A percentile compares a stretch with the other conserved stretches of the same genome.
phyloP scores from a whole-genome alignment of 2,888 invertebrate genomes.

The Corythucha ciliata region DNA sequence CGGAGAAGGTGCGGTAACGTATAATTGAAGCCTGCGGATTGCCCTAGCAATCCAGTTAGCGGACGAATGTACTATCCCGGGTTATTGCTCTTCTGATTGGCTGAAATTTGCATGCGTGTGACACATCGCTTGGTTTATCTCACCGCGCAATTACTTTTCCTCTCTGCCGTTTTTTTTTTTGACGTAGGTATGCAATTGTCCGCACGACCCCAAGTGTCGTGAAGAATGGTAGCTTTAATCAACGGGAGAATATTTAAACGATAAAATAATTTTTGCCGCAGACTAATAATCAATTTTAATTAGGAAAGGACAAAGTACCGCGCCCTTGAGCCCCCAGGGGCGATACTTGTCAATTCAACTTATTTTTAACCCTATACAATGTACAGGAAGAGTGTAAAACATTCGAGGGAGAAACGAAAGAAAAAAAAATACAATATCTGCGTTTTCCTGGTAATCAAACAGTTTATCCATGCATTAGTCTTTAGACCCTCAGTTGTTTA shows the following conservation, averaged over 20 bases:
- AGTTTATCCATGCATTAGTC: constrained; percentile 22
- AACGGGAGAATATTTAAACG: no score
- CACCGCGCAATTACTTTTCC: constrained; percentile 22
- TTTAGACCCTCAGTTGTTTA: constrained; percentile 3
- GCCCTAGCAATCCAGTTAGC: constrained; percentile 17
- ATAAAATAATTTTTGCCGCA: no score
- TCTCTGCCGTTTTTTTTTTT: constrained; percentile 4
- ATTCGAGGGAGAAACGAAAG: not conserved
- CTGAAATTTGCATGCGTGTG: constrained; percentile 18
- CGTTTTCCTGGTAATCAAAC: constrained; percentile 19
- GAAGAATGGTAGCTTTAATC: not conserved
- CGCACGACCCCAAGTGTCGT: not conserved
- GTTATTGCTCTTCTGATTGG: constrained; percentile 18
- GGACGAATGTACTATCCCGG: constrained; percentile 1
- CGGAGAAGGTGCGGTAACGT: constrained; percentile 13
- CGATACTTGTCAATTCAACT: not conserved
- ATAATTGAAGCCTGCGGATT: constrained; percentile 22
- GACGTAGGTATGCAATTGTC: not conserved
- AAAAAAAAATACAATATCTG: not conserved
- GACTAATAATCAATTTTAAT: no score
- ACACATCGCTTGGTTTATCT: not conserved
- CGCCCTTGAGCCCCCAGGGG: not conserved
- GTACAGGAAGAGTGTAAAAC: not conserved
- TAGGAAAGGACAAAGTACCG: no score
- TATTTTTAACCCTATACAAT: constrained; percentile 1